Conservation (phyloP, 2,888 invertebrate genomes). For the Caenorhabditis wallacei region DNA sequence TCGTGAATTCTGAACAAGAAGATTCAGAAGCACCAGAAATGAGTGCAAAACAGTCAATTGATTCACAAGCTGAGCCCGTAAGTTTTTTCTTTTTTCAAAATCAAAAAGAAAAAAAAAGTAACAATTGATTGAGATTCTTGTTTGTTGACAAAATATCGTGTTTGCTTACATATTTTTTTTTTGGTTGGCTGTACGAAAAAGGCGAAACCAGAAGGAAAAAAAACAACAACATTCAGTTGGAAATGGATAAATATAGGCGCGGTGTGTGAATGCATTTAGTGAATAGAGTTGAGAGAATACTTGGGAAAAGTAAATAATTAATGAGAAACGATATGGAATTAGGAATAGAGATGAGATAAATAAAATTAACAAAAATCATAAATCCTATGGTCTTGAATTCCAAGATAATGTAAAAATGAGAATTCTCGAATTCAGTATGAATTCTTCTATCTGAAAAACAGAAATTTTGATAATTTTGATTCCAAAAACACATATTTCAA, state of each 20-base stretch:
- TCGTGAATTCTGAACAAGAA: not conserved
- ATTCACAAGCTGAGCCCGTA: constrained; percentile 57
- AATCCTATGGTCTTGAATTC: too few relatives aligned
- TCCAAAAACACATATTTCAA: too few relatives aligned
- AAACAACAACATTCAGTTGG: constrained; percentile 32
- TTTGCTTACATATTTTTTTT: constrained; percentile 3
- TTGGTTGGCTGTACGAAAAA: constrained; percentile 33
- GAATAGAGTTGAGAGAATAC: not conserved
- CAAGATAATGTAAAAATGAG: too few relatives aligned
- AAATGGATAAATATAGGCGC: constrained; percentile 26
- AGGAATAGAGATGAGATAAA: too few relatives aligned
- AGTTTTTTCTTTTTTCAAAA: constrained; percentile 16
- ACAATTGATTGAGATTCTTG: constrained; percentile 1
- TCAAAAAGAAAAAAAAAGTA: not conserved
- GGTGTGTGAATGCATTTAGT: not conserved
- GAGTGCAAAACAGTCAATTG: constrained; percentile 62
- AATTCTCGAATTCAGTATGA: too few relatives aligned
- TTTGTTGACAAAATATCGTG: constrained; percentile 11
- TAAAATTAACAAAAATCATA: too few relatives aligned
- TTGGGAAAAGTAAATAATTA: not conserved
- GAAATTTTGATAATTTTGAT: too few relatives aligned
- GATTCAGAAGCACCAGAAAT: constrained; percentile 25
- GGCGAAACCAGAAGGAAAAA: constrained; percentile 4
- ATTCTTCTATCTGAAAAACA: too few relatives aligned
- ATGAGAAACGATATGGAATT: not conserved